phyloP scores from a whole-genome alignment of 2,797 vertebrate genomes.

The Apodemus agrarius region DNA sequence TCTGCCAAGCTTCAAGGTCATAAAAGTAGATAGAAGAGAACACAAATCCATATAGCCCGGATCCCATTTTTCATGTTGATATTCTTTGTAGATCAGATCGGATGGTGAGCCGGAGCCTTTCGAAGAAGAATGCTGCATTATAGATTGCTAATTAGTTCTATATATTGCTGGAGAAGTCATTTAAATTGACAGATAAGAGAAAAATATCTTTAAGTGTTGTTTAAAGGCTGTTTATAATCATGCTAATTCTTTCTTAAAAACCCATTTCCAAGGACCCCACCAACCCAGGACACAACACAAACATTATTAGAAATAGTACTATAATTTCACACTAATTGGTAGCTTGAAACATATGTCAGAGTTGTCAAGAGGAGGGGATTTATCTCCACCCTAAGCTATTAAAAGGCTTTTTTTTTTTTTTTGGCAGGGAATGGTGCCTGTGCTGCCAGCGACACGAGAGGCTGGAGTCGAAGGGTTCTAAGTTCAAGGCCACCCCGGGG shows the following conservation, averaged over 20 bases:
- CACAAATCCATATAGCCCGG: slow-evolving; percentile 1
- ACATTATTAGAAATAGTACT: not conserved
- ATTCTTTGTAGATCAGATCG: slow-evolving; percentile 54
- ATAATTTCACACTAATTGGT: slow-evolving; percentile 33
- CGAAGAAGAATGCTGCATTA: not conserved
- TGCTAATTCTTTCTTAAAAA: slow-evolving; percentile 17
- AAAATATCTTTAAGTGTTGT: slow-evolving; percentile 49
- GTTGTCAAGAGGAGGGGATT: not conserved
- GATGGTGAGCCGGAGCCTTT: not conserved
- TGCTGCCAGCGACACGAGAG: not conserved
- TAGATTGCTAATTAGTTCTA: slow-evolving; percentile 50
- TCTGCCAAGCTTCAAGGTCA: slow-evolving; percentile 80
- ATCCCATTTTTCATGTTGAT: slow-evolving; percentile 60
- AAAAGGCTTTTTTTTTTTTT: not conserved
- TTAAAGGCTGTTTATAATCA: slow-evolving; percentile 37
- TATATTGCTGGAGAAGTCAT: slow-evolving; percentile 9
- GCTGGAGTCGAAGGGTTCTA: too few species aligned
- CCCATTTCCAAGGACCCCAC: not conserved
- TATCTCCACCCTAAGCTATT: not conserved
- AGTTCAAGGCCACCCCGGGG: not conserved
- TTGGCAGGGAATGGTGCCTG: not conserved
- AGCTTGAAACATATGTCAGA: slow-evolving; percentile 19
- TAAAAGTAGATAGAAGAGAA: slow-evolving; percentile 58
- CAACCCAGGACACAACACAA: not conserved
- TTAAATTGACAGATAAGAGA: slow-evolving; percentile 18